Evolutionary conservation across 2,888 invertebrate species (phyloP).

Genomic region (Sinotaia quadrata): DNA sequence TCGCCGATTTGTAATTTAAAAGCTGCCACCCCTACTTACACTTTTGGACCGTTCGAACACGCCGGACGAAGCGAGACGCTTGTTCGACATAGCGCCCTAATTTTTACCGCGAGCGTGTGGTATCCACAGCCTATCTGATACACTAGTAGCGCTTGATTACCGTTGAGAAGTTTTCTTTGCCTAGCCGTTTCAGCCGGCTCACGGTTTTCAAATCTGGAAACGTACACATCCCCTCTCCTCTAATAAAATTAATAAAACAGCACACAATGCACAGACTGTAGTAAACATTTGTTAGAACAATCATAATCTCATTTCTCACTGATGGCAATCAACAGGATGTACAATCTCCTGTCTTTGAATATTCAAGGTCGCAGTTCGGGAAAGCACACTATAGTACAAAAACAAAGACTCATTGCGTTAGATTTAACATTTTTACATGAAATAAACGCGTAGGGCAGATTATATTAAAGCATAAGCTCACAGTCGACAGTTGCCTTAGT

Average conservation of each 20-base stretch:
- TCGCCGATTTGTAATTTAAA: too few relatives aligned
- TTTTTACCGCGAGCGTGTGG: constrained; percentile 29
- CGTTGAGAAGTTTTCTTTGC: constrained; percentile 4
- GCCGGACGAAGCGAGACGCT: constrained; percentile 28
- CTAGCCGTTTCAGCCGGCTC: neutral
- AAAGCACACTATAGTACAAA: neutral
- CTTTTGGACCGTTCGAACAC: constrained; percentile 18
- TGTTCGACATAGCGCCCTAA: constrained; percentile 31
- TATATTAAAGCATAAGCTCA: too few relatives aligned
- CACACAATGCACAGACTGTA: neutral
- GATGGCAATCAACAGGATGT: constrained; percentile 26
- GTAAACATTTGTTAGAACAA: too few relatives aligned
- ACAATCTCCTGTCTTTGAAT: constrained; percentile 27
- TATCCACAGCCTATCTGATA: constrained; percentile 30
- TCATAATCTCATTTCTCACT: too few relatives aligned
- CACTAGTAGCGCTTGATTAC: constrained; percentile 27
- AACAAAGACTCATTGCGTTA: neutral
- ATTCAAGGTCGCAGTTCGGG: constrained; percentile 13
- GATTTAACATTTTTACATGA: too few relatives aligned
- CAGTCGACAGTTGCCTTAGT: too few relatives aligned
- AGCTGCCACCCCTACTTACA: constrained; percentile 9
- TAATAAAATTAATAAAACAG: too few relatives aligned
- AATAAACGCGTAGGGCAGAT: too few relatives aligned
- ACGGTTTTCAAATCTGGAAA: too few relatives aligned
- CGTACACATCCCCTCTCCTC: too few relatives aligned